Evolutionary conservation across 2,113 vertebrate species (phyloP).

Genomic region (Gavialis gangeticus): DNA sequence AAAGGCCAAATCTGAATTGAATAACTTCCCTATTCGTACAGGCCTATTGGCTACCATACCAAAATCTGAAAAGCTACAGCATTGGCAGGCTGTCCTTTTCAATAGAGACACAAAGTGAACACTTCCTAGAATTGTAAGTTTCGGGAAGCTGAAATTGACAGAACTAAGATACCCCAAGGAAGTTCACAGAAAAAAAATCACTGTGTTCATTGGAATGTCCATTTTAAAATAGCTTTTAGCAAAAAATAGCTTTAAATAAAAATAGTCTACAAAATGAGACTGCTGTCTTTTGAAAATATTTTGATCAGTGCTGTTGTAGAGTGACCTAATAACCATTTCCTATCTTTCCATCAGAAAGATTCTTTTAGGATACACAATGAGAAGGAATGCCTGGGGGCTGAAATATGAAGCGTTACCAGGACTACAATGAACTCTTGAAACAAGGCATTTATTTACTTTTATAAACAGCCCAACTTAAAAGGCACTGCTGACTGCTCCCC

Average conservation of each 20-base stretch:
- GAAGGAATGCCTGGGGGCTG: not conserved
- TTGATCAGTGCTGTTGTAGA: too few relatives aligned
- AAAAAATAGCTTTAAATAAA: too few relatives aligned
- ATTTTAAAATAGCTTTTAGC: too few relatives aligned
- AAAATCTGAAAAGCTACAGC: not conserved
- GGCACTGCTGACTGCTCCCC: not conserved
- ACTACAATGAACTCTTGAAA: not conserved
- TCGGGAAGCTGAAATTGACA: not conserved
- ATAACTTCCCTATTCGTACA: too few relatives aligned
- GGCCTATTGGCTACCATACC: not conserved
- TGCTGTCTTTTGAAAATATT: too few relatives aligned
- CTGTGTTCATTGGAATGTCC: not conserved
- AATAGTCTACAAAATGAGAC: too few relatives aligned
- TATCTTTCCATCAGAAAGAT: too few relatives aligned
- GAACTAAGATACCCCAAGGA: not conserved
- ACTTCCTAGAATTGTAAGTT: not conserved
- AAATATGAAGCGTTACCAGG: not conserved
- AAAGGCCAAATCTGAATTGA: too few relatives aligned
- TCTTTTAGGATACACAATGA: not conserved
- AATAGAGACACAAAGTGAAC: not conserved
- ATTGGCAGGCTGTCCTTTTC: not conserved
- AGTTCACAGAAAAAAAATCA: not conserved
- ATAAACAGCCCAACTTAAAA: not conserved
- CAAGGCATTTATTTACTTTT: not conserved
- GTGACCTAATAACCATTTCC: too few relatives aligned